Conservation (phyloP, 2,113 vertebrate species). For the Potamarius usumacintae region DNA sequence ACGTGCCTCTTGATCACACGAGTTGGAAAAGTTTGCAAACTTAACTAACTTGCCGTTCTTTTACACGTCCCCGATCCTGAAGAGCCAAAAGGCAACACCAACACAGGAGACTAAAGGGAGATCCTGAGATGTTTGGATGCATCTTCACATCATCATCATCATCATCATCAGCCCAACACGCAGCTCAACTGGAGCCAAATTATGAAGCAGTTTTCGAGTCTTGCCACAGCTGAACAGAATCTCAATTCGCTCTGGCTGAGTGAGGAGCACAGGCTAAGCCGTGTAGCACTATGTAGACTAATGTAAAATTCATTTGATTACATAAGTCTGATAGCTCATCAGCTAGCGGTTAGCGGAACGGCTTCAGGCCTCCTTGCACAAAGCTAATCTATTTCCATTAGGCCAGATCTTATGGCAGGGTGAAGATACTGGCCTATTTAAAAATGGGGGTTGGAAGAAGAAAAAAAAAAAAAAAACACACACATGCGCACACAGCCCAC, state of each 20-base stretch:
- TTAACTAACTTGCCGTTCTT: background rate
- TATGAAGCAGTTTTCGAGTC: background rate
- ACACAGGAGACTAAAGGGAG: slow-evolving; percentile 26
- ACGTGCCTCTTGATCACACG: background rate
- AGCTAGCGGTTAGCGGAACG: slow-evolving; percentile 36
- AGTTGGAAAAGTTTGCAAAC: slow-evolving; percentile 14
- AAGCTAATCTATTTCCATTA: slow-evolving; percentile 52
- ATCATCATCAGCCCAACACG: background rate
- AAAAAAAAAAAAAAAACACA: background rate
- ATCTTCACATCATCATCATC: slow-evolving; percentile 19
- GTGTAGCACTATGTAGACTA: slow-evolving; percentile 31
- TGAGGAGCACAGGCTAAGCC: slow-evolving; percentile 34
- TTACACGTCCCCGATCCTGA: background rate
- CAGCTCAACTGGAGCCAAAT: background rate
- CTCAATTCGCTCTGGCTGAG: slow-evolving; percentile 38
- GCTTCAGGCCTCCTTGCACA: slow-evolving; percentile 42
- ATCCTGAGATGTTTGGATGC: slow-evolving; percentile 48
- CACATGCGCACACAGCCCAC: background rate
- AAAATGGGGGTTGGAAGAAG: background rate
- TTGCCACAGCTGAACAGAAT: slow-evolving; percentile 31
- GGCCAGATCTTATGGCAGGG: slow-evolving; percentile 36
- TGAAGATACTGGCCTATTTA: slow-evolving; percentile 44
- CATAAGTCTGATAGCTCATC: slow-evolving; percentile 51
- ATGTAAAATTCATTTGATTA: slow-evolving; percentile 49
- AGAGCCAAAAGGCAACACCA: slow-evolving; percentile 4